phyloP scores from a whole-genome alignment of 2,888 invertebrate genomes.

The Octonoba sinensis region DNA sequence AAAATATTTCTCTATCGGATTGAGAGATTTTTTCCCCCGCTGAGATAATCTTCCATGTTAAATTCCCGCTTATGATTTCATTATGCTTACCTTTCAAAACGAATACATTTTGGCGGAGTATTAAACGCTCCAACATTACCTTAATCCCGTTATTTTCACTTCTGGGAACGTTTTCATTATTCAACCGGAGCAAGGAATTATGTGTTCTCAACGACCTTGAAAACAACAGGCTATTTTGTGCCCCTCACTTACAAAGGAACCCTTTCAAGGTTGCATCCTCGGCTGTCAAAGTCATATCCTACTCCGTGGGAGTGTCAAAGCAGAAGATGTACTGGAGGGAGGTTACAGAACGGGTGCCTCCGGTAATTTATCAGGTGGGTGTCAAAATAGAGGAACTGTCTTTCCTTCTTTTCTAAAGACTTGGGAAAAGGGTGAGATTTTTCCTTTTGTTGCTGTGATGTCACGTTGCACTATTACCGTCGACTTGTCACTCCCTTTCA shows the following conservation, averaged over 20 bases:
- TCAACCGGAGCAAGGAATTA: too few species aligned
- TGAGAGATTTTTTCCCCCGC: too few species aligned
- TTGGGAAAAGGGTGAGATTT: background rate
- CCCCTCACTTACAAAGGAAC: background rate
- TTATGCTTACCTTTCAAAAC: too few species aligned
- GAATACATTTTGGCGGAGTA: too few species aligned
- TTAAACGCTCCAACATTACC: too few species aligned
- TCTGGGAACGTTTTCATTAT: too few species aligned
- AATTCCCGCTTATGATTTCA: too few species aligned
- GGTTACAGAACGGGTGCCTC: background rate
- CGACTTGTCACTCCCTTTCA: conserved; percentile 8
- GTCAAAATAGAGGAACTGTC: conserved; percentile 22
- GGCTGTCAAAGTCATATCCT: conserved; percentile 15
- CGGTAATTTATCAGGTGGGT: conserved; percentile 36
- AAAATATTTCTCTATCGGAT: too few species aligned
- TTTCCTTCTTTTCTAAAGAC: conserved; percentile 11
- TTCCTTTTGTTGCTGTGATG: conserved; percentile 24
- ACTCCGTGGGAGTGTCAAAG: conserved; percentile 23
- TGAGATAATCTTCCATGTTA: too few species aligned
- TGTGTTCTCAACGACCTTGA: too few species aligned
- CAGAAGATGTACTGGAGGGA: conserved; percentile 17
- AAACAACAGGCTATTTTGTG: too few species aligned
- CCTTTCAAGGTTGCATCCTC: conserved; percentile 29
- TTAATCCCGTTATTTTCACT: too few species aligned
- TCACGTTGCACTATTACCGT: conserved; percentile 32